Base-by-base conservation (phyloP, 1,140 invertebrate species). In the Chymomyza costata region DNA sequence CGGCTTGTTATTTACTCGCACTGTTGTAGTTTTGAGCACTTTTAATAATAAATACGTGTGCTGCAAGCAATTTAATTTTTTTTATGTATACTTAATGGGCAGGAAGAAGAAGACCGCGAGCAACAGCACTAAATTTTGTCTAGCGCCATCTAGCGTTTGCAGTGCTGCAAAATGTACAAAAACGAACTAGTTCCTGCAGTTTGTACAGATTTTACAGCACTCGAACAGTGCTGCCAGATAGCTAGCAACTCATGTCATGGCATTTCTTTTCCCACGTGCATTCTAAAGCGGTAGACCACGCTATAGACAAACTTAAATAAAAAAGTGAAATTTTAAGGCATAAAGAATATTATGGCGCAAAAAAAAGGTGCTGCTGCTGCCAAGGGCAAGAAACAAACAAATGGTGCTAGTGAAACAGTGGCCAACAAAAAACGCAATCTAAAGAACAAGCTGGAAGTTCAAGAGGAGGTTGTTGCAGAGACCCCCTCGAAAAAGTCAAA, bases 61-160 rank as follows among this genome's bases (percentile, higher is more conserved):
- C 3, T 8, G 21, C 21, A 25, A 8, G 21, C 52, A 71, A 71
- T 61, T 62, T 71, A 71, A 73, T 73, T 71, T 71, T 71, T 70
- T 70, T 66, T 71, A 65, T 71, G 67, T 71, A 71, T 71, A 71
- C 67, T 71, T 71, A 48, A 65, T 61, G 57, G 3, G 21, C 8
- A 25, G 8, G 3, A 25, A 25, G 21, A 25, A 25, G 21, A 25
- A 61, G n/a, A n/a, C n/a, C n/a, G n/a, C n/a, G n/a, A n/a, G 57
- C 57, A 61, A 61, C 57, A 61, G 57, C 57, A 52, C 57, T 32
- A 61, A 61, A 61, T 28, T 55, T 52, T 32, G 51, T 56, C 45
- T 56, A 32, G 54, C 57, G 57, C 57, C 57, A 61, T 61, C 57
- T 61, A 61, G 38, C 38, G 57, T 61, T 45, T 61, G 17, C 47